Conservation (phyloP, 1,140 invertebrate species). For the Drosophila littoralis region DNA sequence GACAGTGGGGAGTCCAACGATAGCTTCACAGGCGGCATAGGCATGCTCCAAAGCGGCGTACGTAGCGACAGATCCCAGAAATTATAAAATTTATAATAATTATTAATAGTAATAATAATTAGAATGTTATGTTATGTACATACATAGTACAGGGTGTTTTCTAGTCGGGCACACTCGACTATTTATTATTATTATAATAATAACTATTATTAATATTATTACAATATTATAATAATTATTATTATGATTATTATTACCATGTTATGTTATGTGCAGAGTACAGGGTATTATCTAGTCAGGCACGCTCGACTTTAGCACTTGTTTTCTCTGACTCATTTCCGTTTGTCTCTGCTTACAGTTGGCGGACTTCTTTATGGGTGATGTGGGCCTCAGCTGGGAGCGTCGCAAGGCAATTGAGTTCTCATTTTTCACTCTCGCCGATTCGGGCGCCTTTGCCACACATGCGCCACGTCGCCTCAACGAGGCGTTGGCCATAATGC, state of each 20-base stretch:
- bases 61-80: constrained; percentile 26
- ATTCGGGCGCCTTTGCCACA: constrained; percentile 89
- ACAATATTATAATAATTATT: no score
- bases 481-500: constrained; percentile 88
- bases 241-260: no score
- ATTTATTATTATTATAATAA: no score
- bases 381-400: constrained; percentile 89
- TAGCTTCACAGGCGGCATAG: constrained; percentile 88
- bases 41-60: constrained; percentile 88
- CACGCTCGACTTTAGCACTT: not conserved
- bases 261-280: no score
- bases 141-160: not conserved
- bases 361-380: constrained; percentile 89
- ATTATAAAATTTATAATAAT: no score
- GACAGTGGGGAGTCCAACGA: constrained; percentile 86
- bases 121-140: no score
- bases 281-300: not conserved
- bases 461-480: constrained; percentile 88
- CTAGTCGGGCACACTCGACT: not conserved
- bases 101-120: no score
- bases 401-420: constrained; percentile 88
- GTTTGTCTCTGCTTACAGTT: constrained; percentile 84
- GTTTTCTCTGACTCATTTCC: not conserved
- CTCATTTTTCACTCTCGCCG: constrained; percentile 89
- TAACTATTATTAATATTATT: no score